Evolutionary conservation across 1,140 invertebrate species (phyloP), one percentile per base, ranked within the genome.

Genomic region (Drosophila paulistorum): DNA sequence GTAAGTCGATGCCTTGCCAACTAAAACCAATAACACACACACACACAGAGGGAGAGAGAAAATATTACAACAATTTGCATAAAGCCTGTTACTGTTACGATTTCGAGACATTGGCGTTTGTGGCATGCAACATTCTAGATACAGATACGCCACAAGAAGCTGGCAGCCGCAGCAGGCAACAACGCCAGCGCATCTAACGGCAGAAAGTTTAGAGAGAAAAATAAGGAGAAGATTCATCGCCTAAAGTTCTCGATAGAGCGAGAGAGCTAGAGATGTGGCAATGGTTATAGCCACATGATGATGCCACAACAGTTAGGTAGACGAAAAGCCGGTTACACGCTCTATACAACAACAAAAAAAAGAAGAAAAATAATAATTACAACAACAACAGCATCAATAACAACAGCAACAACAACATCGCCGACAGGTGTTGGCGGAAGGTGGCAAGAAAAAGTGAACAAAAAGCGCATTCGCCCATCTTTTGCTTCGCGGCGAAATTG

Each of bases 51-150:
- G 11, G 37, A 65, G 54, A 66, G 62, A 78, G 64, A 67, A 87
- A 87, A 87, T 87, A 87, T 87, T 87, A 80, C 83, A 87, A 89
- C 83, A 83, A 87, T 87, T 87, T 87, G 83, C 83, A 87, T 87
- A 73, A 82, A 79, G 84, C 78, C 81, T 75, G 81, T 85, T 85
- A 77, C 77, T 89, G 83, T 81, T 86, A 85, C 82, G 74, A 86
- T 81, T 85, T 68, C 62, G 48, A 71, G 68, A 63, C 58, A 64
- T 41, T 67, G 62, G 48, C 65, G 61, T 74, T 67, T 82, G 75
- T 71, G 75, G 75, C 75, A 77, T 77, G 79, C 65, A 79, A 79
- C 73, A 77, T 76, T 39, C 74, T 61, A 85, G 83, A 87, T 85
- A 85, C 83, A 83, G 83, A 87, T 87, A 87, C 48, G 79, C 84